These are phyloP conservation scores for Emydoidea blandingii DNA, from an alignment of 2,797 vertebrate genomes.

Conservation along the genomic window DNA sequence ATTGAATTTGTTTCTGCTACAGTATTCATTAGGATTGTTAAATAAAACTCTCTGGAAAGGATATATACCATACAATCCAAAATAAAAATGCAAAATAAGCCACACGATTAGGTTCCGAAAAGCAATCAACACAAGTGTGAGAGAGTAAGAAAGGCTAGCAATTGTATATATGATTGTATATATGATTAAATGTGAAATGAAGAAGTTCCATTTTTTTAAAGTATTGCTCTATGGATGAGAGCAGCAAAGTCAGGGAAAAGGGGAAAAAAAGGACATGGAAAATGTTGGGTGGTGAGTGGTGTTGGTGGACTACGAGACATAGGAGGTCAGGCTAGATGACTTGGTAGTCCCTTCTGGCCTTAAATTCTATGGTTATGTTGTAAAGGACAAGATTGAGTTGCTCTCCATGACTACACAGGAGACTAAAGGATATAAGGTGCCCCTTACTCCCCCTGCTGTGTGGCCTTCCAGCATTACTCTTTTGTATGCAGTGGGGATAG, in stretches of 20 bases:
- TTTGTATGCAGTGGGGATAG: too few species aligned
- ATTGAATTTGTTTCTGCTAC: not conserved
- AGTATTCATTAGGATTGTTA: not conserved
- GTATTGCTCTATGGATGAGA: not conserved
- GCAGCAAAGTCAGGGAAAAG: not conserved
- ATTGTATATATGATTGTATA: not conserved
- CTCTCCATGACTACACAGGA: not conserved
- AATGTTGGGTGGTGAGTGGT: not conserved
- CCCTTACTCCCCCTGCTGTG: too few species aligned
- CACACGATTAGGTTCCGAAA: not conserved
- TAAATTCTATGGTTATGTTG: not conserved
- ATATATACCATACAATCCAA: not conserved
- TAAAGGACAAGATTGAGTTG: not conserved
- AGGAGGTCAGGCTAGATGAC: not conserved
- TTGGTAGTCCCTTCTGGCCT: not conserved
- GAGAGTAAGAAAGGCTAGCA: not conserved
- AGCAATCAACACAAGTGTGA: not conserved
- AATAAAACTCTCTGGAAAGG: not conserved
- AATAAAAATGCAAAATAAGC: accelerated
- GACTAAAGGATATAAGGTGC: not conserved
- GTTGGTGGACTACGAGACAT: not conserved
- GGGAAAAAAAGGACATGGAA: not conserved
- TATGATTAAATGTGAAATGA: not conserved
- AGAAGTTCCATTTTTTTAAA: not conserved
- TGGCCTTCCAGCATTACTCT: too few species aligned